These are phyloP conservation scores for Rhagium mordax DNA, from an alignment of 2,888 invertebrate genomes.

Conservation along the genomic window DNA sequence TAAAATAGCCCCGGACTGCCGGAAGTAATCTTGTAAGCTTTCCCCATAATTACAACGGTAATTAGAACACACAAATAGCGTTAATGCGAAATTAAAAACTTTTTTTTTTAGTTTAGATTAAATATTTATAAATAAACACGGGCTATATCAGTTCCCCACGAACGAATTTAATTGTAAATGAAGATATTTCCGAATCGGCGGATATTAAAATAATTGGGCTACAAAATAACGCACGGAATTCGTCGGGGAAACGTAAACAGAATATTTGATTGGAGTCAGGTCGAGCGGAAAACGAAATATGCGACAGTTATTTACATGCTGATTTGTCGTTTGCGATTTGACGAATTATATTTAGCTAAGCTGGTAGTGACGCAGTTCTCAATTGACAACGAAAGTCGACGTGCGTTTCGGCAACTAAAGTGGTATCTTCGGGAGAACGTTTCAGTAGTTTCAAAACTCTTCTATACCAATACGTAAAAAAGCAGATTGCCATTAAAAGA, in stretches of 20 bases:
- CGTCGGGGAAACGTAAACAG: not conserved
- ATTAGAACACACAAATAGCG: constrained; percentile 48
- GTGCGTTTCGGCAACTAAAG: too few relatives aligned
- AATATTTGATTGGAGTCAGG: not conserved
- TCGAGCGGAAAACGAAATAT: too few relatives aligned
- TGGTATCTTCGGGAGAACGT: too few relatives aligned
- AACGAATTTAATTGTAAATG: not conserved
- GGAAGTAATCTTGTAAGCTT: constrained; percentile 54
- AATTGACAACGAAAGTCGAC: too few relatives aligned
- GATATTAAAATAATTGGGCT: not conserved
- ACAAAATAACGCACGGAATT: not conserved
- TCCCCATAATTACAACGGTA: constrained; percentile 52
- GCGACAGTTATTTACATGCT: too few relatives aligned
- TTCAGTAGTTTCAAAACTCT: too few relatives aligned
- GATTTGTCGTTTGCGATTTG: too few relatives aligned
- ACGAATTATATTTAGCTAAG: too few relatives aligned
- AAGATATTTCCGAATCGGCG: not conserved
- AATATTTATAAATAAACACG: constrained; percentile 28
- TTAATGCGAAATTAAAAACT: constrained; percentile 40
- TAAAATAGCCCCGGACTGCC: constrained; percentile 53
- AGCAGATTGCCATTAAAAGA: too few relatives aligned
- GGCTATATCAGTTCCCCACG: constrained; percentile 10
- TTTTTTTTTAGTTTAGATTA: constrained; percentile 29
- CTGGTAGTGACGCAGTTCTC: too few relatives aligned
- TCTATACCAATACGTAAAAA: too few relatives aligned